Conservation (phyloP, 2,113 vertebrate genomes). For the Petaurus breviceps region DNA sequence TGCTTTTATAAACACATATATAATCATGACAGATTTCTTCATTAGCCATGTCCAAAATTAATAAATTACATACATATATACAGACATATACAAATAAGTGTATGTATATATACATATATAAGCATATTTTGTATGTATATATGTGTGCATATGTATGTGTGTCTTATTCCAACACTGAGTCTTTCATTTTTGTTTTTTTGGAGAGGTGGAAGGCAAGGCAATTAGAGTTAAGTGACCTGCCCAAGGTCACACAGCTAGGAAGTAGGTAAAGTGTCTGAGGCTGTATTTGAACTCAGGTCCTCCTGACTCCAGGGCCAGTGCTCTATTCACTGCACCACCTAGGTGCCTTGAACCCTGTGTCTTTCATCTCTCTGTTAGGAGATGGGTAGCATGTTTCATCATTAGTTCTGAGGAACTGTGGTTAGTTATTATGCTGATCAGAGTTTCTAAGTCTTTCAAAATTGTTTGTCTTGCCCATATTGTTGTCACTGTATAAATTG, state of each 20-base stretch:
- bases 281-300: no score
- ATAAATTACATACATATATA: neutral
- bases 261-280: no score
- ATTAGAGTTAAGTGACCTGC: no score
- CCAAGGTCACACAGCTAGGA: no score
- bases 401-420: neutral
- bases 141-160: neutral
- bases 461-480: neutral
- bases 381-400: neutral
- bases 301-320: no score
- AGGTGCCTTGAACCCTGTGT: no score
- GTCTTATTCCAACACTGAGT: neutral
- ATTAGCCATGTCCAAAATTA: neutral
- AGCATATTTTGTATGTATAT: neutral
- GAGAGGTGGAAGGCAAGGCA: no score
- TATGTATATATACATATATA: no score
- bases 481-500: neutral
- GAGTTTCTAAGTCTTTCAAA: neutral
- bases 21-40: neutral
- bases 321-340: no score
- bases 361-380: neutral
- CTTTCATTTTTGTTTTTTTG: no score
- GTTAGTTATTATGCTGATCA: neutral
- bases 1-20: neutral
- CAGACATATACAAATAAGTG: no score